These are phyloP conservation scores for Cetonia aurata DNA, from an alignment of 2,888 invertebrate genomes.

Conservation along the genomic window DNA sequence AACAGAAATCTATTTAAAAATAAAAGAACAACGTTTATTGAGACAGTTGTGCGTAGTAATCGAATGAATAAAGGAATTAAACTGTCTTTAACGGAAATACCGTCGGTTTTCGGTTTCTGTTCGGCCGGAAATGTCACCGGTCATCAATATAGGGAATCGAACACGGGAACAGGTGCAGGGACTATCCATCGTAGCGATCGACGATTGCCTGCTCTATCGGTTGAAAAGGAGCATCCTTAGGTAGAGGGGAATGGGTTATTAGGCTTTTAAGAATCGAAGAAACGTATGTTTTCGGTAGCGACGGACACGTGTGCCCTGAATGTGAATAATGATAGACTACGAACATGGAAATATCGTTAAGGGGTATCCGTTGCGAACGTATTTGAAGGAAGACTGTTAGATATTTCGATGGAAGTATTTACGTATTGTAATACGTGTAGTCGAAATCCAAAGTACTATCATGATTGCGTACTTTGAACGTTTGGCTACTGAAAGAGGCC, in stretches of 20 bases:
- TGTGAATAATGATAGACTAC: constrained; percentile 10
- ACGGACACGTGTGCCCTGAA: constrained; percentile 7
- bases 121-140: constrained; percentile 52
- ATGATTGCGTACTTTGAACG: too few species aligned
- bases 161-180: constrained; percentile 49
- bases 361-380: neutral
- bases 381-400: neutral
- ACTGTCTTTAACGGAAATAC: constrained; percentile 50
- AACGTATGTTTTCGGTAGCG: neutral
- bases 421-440: neutral
- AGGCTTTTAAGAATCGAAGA: neutral
- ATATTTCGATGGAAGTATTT: too few species aligned
- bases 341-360: neutral
- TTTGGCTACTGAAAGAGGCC: too few species aligned
- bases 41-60: constrained; percentile 24
- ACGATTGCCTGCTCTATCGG: constrained; percentile 45
- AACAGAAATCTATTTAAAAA: neutral
- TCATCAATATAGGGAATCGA: constrained; percentile 52
- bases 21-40: neutral
- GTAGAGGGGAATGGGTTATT: constrained; percentile 13
- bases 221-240: constrained; percentile 12
- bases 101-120: constrained; percentile 28
- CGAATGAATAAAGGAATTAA: constrained; percentile 43
- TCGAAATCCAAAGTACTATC: neutral
- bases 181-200: constrained; percentile 23